Evolutionary conservation across 2,797 vertebrate species (phyloP), one percentile per base, ranked within the genome.

Genomic region (Rhabdophis nuchalis): DNA sequence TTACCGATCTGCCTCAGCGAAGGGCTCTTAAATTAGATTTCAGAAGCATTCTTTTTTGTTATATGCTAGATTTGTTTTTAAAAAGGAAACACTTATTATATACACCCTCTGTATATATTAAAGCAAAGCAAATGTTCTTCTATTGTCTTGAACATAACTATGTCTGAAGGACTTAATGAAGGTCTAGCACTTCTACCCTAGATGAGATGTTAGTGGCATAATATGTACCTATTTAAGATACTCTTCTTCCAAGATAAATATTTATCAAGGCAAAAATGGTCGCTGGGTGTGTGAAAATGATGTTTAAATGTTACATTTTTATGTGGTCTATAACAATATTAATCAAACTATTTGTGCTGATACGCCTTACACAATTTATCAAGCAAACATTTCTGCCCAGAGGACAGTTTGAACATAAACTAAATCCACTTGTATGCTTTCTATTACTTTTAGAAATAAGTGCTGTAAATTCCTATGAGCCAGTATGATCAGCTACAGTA

Each of bases 51-150:
- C 29, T 96, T 91, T 12, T 64, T 94, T 97, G 96, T 93, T 96
- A 95, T 96, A 96, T 97, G 95, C 95, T 95, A 96, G 96, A 95
- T 91, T 93, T 95, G 96, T 96, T 96, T 96, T 96, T 27, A 96
- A 94, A 96, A 97, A 96, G 94, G 95, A 97, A 96, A 96, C 92
- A 89, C 97, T 96, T 97, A 97, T 96, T 96, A 50, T 50, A 50
- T 50, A 50, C 46, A 50, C 46, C 86, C 95, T 94, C 68, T 92
- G 94, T 94, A 95, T 97, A 95, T 96, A 96, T 97, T 58, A 86
- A 89, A 89, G 88, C 77, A 93, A 95, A 96, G 94, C 94, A 95
- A 96, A 96, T 0, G 11, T 85, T 93, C 5, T 96, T 94, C 94
- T 95, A 92, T 90, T 96, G 90, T 95, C 72, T 97, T 96, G 93